Conservation (phyloP, 2,797 vertebrate species). For the Semaprochilodus insignis region DNA sequence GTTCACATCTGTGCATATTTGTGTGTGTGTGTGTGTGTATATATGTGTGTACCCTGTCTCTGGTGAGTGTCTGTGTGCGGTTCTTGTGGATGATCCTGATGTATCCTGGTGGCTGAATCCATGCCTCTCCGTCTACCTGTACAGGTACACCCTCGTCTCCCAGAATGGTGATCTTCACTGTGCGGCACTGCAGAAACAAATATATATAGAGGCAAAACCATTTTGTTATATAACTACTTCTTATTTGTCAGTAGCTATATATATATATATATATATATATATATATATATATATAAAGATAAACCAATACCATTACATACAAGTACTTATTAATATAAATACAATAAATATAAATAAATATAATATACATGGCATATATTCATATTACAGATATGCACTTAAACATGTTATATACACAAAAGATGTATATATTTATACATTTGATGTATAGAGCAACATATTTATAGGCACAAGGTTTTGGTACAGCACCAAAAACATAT, state of each 20-base stretch:
- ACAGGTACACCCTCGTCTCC: conserved; percentile 96
- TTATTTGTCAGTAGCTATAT: not conserved
- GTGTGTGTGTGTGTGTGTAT: conserved; percentile 5
- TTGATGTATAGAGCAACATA: no score
- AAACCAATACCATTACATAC: not conserved
- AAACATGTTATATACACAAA: not conserved
- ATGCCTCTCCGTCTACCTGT: conserved; percentile 97
- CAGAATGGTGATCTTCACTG: conserved; percentile 94
- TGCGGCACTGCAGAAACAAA: conserved; percentile 85
- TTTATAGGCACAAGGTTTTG: no score
- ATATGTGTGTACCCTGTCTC: conserved; percentile 85
- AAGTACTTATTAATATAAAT: no score
- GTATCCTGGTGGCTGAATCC: conserved; percentile 94
- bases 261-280: not conserved
- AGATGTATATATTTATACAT: no score
- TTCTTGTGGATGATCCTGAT: conserved; percentile 97
- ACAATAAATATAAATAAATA: no score
- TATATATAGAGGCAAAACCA: not conserved
- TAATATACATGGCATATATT: not conserved
- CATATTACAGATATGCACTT: no score
- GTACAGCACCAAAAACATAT: no score
- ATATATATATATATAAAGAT: not conserved
- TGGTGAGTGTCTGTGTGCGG: conserved; percentile 92
- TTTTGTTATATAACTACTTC: no score
- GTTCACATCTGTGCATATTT: not conserved